These are phyloP conservation scores for Orbicella faveolata DNA, from an alignment of 64 coral and sea anemone genomes.

Conservation along the genomic window DNA sequence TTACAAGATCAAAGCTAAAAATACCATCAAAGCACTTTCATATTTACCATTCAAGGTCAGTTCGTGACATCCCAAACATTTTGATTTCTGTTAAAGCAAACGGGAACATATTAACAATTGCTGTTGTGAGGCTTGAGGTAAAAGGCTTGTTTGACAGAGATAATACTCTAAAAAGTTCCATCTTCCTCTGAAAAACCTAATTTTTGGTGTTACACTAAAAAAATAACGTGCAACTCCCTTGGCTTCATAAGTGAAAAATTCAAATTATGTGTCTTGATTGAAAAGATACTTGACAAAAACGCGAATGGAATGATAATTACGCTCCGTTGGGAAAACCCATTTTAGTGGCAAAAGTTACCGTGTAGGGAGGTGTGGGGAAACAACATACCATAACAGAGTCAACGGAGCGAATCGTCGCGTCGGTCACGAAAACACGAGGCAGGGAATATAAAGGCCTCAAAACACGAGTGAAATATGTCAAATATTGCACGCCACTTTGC, in stretches of 20 bases:
- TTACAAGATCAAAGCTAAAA: constrained; percentile 13
- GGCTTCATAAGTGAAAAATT: not conserved
- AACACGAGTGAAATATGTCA: too few species aligned
- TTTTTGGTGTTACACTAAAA: not conserved
- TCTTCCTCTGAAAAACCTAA: not conserved
- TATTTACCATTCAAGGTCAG: not conserved
- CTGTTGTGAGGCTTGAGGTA: not conserved
- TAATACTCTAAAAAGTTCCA: not conserved
- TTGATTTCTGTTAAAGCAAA: not conserved
- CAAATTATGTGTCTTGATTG: not conserved
- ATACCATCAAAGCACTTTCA: constrained; percentile 26
- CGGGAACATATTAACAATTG: not conserved
- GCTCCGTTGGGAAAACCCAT: not conserved
- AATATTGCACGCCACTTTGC: too few species aligned
- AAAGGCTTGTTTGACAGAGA: not conserved
- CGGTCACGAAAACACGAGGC: too few species aligned
- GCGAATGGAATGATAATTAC: not conserved
- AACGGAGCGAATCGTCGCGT: too few species aligned
- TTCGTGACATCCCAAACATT: not conserved
- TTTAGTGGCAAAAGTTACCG: not conserved
- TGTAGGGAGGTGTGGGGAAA: not conserved
- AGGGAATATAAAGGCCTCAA: too few species aligned
- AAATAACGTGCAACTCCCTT: not conserved
- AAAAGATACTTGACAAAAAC: not conserved
- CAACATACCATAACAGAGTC: not conserved